Evolutionary conservation across 1,140 invertebrate species (phyloP).

Genomic region (Cydia splendana): DNA sequence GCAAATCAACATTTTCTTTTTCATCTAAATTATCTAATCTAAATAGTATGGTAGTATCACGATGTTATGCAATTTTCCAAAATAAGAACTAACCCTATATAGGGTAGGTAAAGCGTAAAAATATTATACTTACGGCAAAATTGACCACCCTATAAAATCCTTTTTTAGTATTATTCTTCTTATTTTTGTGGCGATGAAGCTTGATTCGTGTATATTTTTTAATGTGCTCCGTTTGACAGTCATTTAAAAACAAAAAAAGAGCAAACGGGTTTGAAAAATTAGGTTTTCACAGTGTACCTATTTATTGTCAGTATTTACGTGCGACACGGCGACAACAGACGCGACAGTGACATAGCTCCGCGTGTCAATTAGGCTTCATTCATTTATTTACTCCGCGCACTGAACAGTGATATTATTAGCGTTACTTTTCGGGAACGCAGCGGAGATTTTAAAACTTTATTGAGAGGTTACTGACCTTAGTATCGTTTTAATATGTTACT

Average conservation of each 20-base stretch:
- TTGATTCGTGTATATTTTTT: no score
- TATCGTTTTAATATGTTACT: not conserved
- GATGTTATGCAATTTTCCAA: no score
- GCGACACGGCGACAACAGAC: slow-evolving; percentile 4
- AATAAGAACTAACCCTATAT: not conserved
- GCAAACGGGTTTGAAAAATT: not conserved
- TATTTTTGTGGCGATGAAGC: no score
- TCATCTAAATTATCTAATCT: no score
- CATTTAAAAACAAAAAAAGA: not conserved
- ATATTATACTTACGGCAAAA: no score
- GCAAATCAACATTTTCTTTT: no score
- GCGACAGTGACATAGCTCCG: slow-evolving; percentile 10
- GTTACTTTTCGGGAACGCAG: slow-evolving; percentile 15
- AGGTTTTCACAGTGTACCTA: not conserved
- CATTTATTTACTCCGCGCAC: slow-evolving; percentile 1
- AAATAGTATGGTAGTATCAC: no score
- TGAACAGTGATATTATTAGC: slow-evolving; percentile 20
- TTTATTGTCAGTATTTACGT: slow-evolving; percentile 5
- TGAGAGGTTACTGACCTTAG: not conserved
- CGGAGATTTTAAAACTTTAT: not conserved
- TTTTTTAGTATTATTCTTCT: no score
- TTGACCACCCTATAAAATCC: no score
- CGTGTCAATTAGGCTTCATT: slow-evolving; percentile 23
- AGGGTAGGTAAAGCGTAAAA: no score
- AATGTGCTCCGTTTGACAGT: no score